These are phyloP conservation scores for Cydia fagiglandana DNA, from an alignment of 1,140 invertebrate genomes.

Conservation along the genomic window DNA sequence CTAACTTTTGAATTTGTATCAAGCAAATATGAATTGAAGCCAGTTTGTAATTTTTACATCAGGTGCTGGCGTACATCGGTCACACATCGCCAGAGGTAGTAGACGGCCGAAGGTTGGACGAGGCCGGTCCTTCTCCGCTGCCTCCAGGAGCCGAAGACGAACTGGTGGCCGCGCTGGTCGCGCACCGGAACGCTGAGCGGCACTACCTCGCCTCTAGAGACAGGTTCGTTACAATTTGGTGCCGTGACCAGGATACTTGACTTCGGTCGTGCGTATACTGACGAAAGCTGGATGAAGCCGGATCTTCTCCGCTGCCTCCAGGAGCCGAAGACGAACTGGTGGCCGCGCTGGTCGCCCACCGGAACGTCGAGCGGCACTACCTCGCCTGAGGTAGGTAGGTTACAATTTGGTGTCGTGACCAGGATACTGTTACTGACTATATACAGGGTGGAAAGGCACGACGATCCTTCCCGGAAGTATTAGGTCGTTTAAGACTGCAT, in stretches of 20 bases:
- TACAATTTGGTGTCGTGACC: neutral
- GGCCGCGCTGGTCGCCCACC: slow-evolving; percentile 89
- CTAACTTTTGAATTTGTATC: too few relatives aligned
- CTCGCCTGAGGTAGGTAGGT: slow-evolving; percentile 71
- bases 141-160: slow-evolving; percentile 87
- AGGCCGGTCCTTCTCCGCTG: slow-evolving; percentile 84
- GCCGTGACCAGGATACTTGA: neutral
- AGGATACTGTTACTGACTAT: neutral
- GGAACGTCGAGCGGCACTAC: slow-evolving; percentile 88
- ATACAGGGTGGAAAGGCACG: too few relatives aligned
- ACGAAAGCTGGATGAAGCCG: slow-evolving; percentile 69
- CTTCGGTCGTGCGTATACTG: slow-evolving; percentile 49
- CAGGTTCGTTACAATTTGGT: slow-evolving; percentile 43
- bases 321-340: slow-evolving; percentile 91
- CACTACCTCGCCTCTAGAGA: slow-evolving; percentile 81
- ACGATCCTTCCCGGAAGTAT: too few relatives aligned
- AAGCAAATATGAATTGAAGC: neutral
- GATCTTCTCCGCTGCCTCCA: slow-evolving; percentile 83
- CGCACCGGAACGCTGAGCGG: slow-evolving; percentile 88
- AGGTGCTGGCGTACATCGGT: slow-evolving; percentile 94
- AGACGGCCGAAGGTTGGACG: slow-evolving; percentile 85
- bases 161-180: slow-evolving; percentile 90
- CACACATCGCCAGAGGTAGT: slow-evolving; percentile 95
- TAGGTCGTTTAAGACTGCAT: too few relatives aligned
- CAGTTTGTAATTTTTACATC: slow-evolving; percentile 48